Base-by-base conservation (phyloP, 2,113 vertebrate genomes). In the Albula glossodonta region DNA sequence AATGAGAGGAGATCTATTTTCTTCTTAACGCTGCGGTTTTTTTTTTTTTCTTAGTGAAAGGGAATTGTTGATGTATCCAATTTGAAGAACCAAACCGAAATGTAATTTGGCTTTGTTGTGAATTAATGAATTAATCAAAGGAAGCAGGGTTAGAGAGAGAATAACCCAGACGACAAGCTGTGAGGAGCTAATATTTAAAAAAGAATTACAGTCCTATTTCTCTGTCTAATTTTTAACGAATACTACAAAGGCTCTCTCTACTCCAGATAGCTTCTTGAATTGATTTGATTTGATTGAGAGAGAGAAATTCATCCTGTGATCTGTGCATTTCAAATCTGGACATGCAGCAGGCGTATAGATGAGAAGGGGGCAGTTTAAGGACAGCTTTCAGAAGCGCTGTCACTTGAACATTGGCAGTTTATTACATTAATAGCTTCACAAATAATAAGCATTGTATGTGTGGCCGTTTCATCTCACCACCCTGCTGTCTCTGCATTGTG, bases 41-140 rank as follows among this genome's bases (percentile, higher is more conserved):
- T 88, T 88, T 88, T 91, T 89, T 87, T 83, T 88, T 84, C 83
- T 60, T 22, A 48, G 78, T 57, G 82, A 86, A 89, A 84, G 88
- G 88, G 89, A 91, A 93, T 92, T 93, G 91, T 93, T 91, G 89
- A 87, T 86, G 90, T 91, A 90, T 93, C 92, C 90, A 93, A 93
- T 94, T 93, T 91, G 90, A 91, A 89, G 87, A 82, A 79, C 89
- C 85, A 87, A 57, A 88, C 89, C 50, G 81, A 93, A 91, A 93
- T 91, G 93, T 90, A 90, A 94, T 93, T 95, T 91, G 60, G 92
- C 91, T 90, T 92, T 91, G 88, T 92, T 92, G 91, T 86, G 90
- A 95, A 94, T 94, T 92, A 95, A 95, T 94, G 91, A 94, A 93
- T 94, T 92, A 93, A 94, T 95, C 91, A 92, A 91, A 92, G 89